These are phyloP conservation scores for Drosophila lutescens DNA, from an alignment of 2,888 invertebrate species.

Conservation along the genomic window DNA sequence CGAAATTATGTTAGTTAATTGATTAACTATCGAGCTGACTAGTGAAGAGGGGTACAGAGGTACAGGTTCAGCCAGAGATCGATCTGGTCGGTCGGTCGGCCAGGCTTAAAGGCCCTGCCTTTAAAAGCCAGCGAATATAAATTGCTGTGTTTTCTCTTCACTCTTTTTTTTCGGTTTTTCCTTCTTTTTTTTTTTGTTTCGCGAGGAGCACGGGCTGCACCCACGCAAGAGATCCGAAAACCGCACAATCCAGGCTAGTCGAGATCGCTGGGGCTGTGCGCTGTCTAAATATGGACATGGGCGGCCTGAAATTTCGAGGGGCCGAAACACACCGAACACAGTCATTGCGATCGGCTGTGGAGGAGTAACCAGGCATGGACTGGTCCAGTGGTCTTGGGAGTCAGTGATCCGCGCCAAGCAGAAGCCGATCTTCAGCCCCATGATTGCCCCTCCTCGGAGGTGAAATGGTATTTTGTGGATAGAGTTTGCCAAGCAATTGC, in stretches of 20 bases:
- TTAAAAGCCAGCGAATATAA: slow-evolving; percentile 51
- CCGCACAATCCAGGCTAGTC: slow-evolving; percentile 32
- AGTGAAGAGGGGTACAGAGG: slow-evolving; percentile 25
- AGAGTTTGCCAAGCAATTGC: slow-evolving; percentile 18
- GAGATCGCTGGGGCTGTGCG: slow-evolving; percentile 22
- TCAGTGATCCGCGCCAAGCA: slow-evolving; percentile 25
- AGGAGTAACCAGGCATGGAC: slow-evolving; percentile 31
- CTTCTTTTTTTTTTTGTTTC: neutral
- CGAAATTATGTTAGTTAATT: slow-evolving; percentile 75
- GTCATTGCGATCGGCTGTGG: slow-evolving; percentile 37
- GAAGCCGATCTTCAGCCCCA: slow-evolving; percentile 37
- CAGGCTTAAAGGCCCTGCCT: slow-evolving; percentile 51
- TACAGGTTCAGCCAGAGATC: slow-evolving; percentile 9
- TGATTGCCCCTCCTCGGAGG: slow-evolving; percentile 15
- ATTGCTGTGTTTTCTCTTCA: slow-evolving; percentile 36
- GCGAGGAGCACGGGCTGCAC: slow-evolving; percentile 43
- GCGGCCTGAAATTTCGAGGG: slow-evolving; percentile 49
- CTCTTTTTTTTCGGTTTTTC: neutral
- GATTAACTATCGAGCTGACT: slow-evolving; percentile 64
- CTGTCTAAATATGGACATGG: slow-evolving; percentile 60
- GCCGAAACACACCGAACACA: slow-evolving; percentile 22
- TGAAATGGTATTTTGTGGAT: slow-evolving; percentile 12
- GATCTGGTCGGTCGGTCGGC: slow-evolving; percentile 19
- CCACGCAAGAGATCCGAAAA: slow-evolving; percentile 53
- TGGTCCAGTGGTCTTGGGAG: slow-evolving; percentile 11